Percentiles rank a stretch among this genome's conserved stretches.
phyloP scores from a whole-genome alignment of 2,888 invertebrate species.

The Melinaea menophilus region DNA sequence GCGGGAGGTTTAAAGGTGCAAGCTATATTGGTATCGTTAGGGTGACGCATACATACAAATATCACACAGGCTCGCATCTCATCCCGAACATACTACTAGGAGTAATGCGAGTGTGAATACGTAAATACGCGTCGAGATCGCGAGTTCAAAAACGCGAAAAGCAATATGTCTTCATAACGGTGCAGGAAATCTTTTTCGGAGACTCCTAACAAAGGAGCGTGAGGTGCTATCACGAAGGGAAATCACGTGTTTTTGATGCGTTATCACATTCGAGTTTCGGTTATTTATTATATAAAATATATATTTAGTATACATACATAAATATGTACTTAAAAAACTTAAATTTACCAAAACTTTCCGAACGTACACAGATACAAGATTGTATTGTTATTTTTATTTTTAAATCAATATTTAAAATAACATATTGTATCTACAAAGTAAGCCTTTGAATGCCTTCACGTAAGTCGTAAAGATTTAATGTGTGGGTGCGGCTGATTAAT shows the following conservation, averaged over 20 bases:
- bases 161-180: slow-evolving; percentile 75
- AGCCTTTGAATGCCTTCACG: slow-evolving; percentile 26
- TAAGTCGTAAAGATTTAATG: slow-evolving; percentile 70
- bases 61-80: slow-evolving; percentile 65
- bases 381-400: neutral
- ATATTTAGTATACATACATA: neutral
- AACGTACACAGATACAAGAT: neutral
- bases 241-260: slow-evolving; percentile 54
- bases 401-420: neutral
- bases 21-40: slow-evolving; percentile 60
- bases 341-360: neutral
- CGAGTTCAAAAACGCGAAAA: slow-evolving; percentile 77
- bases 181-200: slow-evolving; percentile 68
- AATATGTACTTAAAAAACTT: neutral
- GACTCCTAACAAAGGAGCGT: slow-evolving; percentile 63
- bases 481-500: slow-evolving; percentile 72
- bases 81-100: slow-evolving; percentile 69
- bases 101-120: slow-evolving; percentile 77
- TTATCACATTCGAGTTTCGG: slow-evolving; percentile 25
- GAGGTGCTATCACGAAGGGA: slow-evolving; percentile 58
- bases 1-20: slow-evolving; percentile 49
- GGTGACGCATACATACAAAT: slow-evolving; percentile 59
- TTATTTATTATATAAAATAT: slow-evolving; percentile 6
- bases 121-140: slow-evolving; percentile 75
- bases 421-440: neutral